Evolutionary conservation across 37 sponge, comb jelly and placozoan species (phyloP).

Genomic region (Tethya wilhelma): DNA sequence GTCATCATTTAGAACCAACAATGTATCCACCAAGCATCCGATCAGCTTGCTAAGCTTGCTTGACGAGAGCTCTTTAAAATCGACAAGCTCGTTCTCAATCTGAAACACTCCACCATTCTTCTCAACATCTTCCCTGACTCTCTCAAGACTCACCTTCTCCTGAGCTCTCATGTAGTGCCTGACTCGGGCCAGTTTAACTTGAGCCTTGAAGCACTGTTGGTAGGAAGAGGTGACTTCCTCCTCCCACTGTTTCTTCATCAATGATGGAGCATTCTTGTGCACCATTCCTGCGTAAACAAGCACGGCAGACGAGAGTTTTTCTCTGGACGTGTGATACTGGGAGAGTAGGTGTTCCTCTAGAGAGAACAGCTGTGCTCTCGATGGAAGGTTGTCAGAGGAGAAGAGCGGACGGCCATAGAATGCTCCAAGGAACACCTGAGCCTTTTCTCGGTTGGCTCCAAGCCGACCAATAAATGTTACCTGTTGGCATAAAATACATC

Average conservation of each 20-base stretch:
- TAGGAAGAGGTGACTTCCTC: constrained; percentile 5
- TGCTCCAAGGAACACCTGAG: constrained; percentile 57
- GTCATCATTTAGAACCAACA: constrained; percentile 32
- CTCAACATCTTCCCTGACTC: not conserved
- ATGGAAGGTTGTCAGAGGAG: constrained; percentile 4
- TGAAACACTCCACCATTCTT: not conserved
- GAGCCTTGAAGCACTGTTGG: constrained; percentile 54
- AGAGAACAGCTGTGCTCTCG: constrained; percentile 20
- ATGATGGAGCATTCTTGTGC: not conserved
- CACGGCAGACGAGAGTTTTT: constrained; percentile 33
- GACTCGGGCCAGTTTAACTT: constrained; percentile 42
- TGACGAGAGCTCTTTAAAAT: constrained; percentile 7
- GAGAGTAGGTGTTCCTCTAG: constrained; percentile 43
- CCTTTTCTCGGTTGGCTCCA: constrained; percentile 36
- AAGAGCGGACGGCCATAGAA: constrained; percentile 64
- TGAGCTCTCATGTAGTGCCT: constrained; percentile 18
- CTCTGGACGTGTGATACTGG: constrained; percentile 32
- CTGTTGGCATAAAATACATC: constrained; percentile 19
- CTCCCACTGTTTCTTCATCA: constrained; percentile 14
- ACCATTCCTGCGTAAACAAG: constrained; percentile 3
- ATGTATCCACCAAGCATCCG: constrained; percentile 41
- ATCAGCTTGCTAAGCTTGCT: constrained; percentile 49
- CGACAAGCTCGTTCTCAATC: not conserved
- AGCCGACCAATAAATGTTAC: constrained; percentile 63
- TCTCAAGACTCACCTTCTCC: not conserved